phyloP scores from a whole-genome alignment of 1,140 invertebrate genomes.

The Psix sp. region DNA sequence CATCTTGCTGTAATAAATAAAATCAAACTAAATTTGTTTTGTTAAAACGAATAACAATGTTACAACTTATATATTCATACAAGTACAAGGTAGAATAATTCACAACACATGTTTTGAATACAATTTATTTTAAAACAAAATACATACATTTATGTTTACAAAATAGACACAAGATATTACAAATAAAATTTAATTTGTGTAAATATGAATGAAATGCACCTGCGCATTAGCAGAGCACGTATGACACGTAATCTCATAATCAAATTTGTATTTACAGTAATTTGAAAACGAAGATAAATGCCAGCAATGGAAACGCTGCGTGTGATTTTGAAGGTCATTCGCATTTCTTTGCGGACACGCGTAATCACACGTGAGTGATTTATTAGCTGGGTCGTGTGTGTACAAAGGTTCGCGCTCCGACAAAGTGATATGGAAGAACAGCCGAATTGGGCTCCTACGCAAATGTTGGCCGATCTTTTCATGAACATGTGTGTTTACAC shows the following conservation, averaged over 20 bases:
- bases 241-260: constrained; percentile 29
- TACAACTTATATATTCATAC: too few species aligned
- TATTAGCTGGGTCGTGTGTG: constrained; percentile 44
- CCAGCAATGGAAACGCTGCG: not conserved
- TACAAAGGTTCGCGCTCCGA: constrained; percentile 19
- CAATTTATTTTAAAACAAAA: too few species aligned
- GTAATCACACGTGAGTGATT: constrained; percentile 55
- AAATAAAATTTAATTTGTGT: too few species aligned
- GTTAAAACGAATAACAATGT: too few species aligned
- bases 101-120: too few species aligned
- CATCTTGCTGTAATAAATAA: too few species aligned
- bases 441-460: constrained; percentile 45
- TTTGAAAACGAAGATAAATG: constrained; percentile 20
- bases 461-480: constrained; percentile 59
- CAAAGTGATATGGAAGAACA: constrained; percentile 50
- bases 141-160: too few species aligned
- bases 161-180: too few species aligned
- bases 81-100: too few species aligned
- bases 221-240: constrained; percentile 2
- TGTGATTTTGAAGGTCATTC: constrained; percentile 22
- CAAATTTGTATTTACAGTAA: constrained; percentile 17
- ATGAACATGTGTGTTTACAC: constrained; percentile 59
- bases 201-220: not conserved
- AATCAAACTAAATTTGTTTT: too few species aligned
- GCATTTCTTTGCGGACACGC: constrained; percentile 36